Conservation (phyloP, 2,797 vertebrate species). For the Lepidocolaptes lacrymiger region DNA sequence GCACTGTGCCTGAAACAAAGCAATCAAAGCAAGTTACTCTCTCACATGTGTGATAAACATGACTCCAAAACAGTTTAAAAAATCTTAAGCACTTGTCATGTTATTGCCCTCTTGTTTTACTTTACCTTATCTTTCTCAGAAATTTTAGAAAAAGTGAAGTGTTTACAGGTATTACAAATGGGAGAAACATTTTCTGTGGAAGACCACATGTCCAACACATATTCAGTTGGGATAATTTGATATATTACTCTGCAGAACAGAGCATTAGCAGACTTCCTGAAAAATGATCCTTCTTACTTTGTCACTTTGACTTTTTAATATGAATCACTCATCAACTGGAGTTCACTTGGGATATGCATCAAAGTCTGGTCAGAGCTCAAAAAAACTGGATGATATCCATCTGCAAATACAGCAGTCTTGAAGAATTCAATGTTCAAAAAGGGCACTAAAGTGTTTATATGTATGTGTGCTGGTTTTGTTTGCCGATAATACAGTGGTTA, state of each 20-base stretch:
- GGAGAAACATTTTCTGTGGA: neutral
- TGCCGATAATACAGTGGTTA: neutral
- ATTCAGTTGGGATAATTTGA: neutral
- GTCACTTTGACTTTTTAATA: neutral
- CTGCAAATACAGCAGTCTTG: neutral
- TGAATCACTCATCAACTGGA: neutral
- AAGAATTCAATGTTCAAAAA: neutral
- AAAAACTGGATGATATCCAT: neutral
- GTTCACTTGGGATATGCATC: neutral
- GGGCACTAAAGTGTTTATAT: neutral
- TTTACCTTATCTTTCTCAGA: neutral
- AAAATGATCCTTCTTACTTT: neutral
- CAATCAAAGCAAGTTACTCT: neutral
- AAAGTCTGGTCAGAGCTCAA: neutral
- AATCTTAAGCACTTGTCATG: neutral
- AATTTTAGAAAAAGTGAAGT: neutral
- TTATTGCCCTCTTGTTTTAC: neutral
- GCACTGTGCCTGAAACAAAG: neutral
- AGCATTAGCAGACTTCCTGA: neutral
- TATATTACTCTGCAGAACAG: neutral
- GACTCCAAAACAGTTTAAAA: neutral
- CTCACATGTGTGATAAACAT: neutral
- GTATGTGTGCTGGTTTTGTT: neutral
- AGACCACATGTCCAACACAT: neutral
- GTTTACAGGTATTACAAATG: neutral